phyloP scores from a whole-genome alignment of 53 echinoderm and acorn worm species.

The Actinopyga echinites region DNA sequence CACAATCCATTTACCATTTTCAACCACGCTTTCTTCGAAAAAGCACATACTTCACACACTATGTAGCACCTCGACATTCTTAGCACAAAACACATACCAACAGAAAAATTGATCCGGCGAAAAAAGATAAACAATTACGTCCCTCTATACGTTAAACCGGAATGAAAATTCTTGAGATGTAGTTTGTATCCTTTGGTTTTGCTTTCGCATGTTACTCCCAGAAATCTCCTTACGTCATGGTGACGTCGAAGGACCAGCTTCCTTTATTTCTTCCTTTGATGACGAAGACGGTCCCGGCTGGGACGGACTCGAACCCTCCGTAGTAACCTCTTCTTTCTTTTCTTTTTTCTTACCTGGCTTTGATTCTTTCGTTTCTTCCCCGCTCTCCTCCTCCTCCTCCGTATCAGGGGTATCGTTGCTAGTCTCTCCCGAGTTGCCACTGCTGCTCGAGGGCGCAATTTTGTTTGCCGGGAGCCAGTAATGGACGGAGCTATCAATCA shows the following conservation, averaged over 20 bases:
- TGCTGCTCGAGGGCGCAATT: constrained; percentile 66
- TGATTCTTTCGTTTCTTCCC: constrained; percentile 5
- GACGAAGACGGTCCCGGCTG: background rate
- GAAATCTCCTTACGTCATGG: constrained; percentile 11
- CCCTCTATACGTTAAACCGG: background rate
- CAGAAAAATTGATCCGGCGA: too few species aligned
- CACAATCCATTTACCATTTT: too few species aligned
- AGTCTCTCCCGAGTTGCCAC: constrained; percentile 59
- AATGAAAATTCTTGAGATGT: constrained; percentile 42
- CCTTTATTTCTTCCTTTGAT: background rate
- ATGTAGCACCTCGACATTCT: background rate
- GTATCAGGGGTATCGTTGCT: constrained; percentile 52
- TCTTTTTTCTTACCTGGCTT: background rate
- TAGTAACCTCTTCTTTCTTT: background rate
- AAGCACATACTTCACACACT: constrained; percentile 2
- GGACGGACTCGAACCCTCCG: background rate
- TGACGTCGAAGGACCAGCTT: constrained; percentile 12
- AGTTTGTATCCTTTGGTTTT: constrained; percentile 33
- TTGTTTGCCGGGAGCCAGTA: constrained; percentile 86
- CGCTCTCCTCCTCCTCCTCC: constrained; percentile 52
- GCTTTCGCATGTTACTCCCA: background rate
- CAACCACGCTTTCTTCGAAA: too few species aligned
- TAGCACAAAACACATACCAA: too few species aligned
- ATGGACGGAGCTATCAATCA: constrained; percentile 91
- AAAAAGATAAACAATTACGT: too few species aligned